Conservation (phyloP, 2,888 invertebrate species). For the Ichneumoninae sp. region DNA sequence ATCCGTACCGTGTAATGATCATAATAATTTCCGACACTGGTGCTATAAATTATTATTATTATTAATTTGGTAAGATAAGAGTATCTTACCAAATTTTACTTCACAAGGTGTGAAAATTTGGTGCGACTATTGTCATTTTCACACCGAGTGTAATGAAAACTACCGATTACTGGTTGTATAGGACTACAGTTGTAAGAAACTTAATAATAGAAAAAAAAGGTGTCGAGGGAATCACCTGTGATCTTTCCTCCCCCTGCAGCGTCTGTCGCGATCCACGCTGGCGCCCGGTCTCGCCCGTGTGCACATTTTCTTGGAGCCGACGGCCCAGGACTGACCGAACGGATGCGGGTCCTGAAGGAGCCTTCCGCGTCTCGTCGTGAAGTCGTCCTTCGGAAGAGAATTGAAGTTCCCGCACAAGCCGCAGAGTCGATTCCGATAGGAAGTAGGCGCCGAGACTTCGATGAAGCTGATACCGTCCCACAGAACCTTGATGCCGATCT, state of each 20-base stretch:
- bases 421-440: slow-evolving; percentile 91
- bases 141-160: too few species aligned
- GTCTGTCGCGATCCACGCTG: slow-evolving; percentile 82
- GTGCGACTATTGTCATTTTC: too few species aligned
- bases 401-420: slow-evolving; percentile 98
- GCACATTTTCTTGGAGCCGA: slow-evolving; percentile 92
- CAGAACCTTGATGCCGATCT: slow-evolving; percentile 92
- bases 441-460: slow-evolving; percentile 92
- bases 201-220: too few species aligned
- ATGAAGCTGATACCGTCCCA: slow-evolving; percentile 98
- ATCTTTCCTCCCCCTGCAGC: slow-evolving; percentile 82
- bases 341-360: slow-evolving; percentile 88
- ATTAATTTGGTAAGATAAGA: too few species aligned
- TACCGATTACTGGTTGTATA: too few species aligned
- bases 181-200: too few species aligned
- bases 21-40: too few species aligned
- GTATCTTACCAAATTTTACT: too few species aligned
- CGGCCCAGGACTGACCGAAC: slow-evolving; percentile 96
- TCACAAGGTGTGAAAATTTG: too few species aligned
- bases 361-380: slow-evolving; percentile 89
- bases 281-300: slow-evolving; percentile 84
- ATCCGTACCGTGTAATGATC: too few species aligned
- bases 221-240: slow-evolving; percentile 76
- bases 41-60: too few species aligned
- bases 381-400: slow-evolving; percentile 93